A percentile compares a stretch with the other conserved stretches of the same genome.
Conservation (phyloP, 2,797 vertebrate genomes). For the Sebastes wilsoni region DNA sequence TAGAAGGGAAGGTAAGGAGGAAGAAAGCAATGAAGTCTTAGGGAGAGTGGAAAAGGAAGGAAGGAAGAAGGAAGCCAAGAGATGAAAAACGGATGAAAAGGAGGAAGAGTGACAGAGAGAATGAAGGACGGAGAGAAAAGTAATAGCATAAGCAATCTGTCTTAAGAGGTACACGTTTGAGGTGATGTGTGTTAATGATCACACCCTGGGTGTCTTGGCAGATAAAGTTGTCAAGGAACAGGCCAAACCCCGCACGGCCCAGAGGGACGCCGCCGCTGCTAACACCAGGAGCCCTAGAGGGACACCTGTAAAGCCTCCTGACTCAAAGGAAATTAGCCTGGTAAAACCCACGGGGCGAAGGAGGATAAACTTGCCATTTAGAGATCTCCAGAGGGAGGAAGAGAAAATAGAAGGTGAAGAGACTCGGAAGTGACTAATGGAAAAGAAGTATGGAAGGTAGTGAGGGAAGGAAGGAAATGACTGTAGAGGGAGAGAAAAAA, state of each 20-base stretch:
- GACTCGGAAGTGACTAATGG: conserved; percentile 39
- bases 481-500: not conserved
- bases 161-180: not conserved
- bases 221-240: conserved; percentile 53
- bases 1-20: not conserved
- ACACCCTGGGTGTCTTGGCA: conserved; percentile 10
- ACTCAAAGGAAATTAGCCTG: conserved; percentile 65
- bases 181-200: conserved; percentile 45
- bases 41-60: not conserved
- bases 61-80: not conserved
- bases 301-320: conserved; percentile 61
- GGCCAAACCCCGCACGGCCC: conserved; percentile 14
- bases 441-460: conserved; percentile 3
- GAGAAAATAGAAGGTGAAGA: conserved; percentile 45
- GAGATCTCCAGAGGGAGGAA: conserved; percentile 47
- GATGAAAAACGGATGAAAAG: not conserved
- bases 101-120: not conserved
- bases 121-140: not conserved
- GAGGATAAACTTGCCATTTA: conserved; percentile 60
- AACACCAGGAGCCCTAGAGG: conserved; percentile 44
- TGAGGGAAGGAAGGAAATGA: not conserved
- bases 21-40: not conserved
- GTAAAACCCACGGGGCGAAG: conserved; percentile 38
- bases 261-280: conserved; percentile 12
- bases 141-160: not conserved